Evolutionary conservation across 2,113 vertebrate species (phyloP), one percentile per base, ranked within the genome.

Genomic region (Zeus faber): DNA sequence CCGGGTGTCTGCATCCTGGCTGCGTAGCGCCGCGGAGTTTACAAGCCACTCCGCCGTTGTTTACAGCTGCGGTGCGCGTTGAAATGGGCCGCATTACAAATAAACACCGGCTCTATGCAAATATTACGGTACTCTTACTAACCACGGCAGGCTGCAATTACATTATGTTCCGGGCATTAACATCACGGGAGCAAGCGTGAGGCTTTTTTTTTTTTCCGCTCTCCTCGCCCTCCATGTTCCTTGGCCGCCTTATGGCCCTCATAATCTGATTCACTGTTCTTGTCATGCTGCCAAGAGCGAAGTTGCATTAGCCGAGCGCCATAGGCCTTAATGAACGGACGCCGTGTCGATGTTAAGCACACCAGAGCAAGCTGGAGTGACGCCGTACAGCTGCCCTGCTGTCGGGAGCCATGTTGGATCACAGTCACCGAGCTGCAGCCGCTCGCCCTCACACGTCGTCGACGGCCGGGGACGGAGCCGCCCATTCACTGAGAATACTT

Each of bases 261-360:
- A 63, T 85, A 85, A 87, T 86, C 84, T 79, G 79, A 83, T 86
- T 85, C 79, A 81, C 77, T 54, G 62, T 67, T 77, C 72, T 67
- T 84, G 82, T 85, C 83, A 71, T 4, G 63, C 74, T 77, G 85
- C 85, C 87, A 88, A 73, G 74, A 81, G 68, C 73, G 64, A 48
- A 31, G 66, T 56, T 67, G 79, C 71, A 74, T 79, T 74, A 68
- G 65, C 72, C 55, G 49, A 80, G 60, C 59, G 21, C 77, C 61
- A 63, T 52, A 58, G 70, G 70, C 64, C 71, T 70, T 82, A 85
- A 87, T 83, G 80, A 84, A 88, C 67, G 80, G 83, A 88, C 67
- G 64, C 72, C 73, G 77, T 73, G 67, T 60, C 74, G 59, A 62
- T 68, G 75, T 77, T 74, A 81, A 76, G 76, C 74, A 78, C 72